These are phyloP conservation scores for Gallinago media DNA, from an alignment of 2,113 vertebrate species.

Conservation along the genomic window DNA sequence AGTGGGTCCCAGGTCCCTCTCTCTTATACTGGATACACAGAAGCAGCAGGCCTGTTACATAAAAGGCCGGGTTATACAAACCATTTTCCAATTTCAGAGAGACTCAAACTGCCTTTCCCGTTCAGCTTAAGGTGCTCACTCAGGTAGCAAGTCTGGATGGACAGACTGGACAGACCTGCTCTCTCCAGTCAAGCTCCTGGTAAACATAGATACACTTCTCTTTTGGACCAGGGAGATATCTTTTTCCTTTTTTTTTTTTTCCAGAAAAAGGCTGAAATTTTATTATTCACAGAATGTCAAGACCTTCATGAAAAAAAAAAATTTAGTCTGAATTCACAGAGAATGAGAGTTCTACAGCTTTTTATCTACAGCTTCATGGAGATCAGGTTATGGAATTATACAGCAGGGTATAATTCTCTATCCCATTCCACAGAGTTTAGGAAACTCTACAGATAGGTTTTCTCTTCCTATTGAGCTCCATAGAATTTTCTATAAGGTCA, in stretches of 20 bases:
- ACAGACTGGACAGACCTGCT: background rate
- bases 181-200: background rate
- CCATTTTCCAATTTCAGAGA: background rate
- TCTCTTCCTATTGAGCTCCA: background rate
- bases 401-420: background rate
- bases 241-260: background rate
- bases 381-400: background rate
- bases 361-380: background rate
- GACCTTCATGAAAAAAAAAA: background rate
- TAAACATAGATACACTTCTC: background rate
- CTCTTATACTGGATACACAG: background rate
- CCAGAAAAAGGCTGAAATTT: background rate
- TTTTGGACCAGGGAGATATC: background rate
- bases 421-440: background rate
- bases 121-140: background rate
- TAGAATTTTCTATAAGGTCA: background rate
- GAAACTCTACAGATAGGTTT: background rate
- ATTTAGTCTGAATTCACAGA: background rate
- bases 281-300: background rate
- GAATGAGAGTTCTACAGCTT: background rate
- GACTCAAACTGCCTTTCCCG: background rate
- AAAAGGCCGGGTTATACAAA: conserved; percentile 32
- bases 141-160: background rate
- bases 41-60: conserved; percentile 10
- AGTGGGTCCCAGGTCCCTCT: background rate